phyloP scores from a whole-genome alignment of 2,113 vertebrate genomes.

The Lophochroa leadbeateri region DNA sequence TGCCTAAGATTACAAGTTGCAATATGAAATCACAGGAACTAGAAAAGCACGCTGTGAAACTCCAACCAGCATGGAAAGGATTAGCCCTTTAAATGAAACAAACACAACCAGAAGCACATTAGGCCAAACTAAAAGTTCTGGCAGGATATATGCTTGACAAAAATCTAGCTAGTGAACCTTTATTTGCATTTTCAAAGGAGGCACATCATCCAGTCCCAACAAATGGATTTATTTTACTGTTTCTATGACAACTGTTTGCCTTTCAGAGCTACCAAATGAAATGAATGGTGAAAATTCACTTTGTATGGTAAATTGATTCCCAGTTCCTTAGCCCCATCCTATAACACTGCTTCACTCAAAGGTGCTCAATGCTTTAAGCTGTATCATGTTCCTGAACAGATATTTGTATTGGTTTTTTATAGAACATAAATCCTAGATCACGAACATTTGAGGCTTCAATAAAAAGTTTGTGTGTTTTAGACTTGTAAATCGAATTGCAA shows the following conservation, averaged over 20 bases:
- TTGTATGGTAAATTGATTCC: slow-evolving; percentile 49
- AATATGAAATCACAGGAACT: background rate
- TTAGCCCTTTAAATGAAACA: background rate
- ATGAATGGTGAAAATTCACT: slow-evolving; percentile 52
- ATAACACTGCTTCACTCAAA: background rate
- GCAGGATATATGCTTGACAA: background rate
- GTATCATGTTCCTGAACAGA: slow-evolving; percentile 1
- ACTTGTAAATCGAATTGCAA: background rate
- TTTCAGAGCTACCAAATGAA: slow-evolving; percentile 48
- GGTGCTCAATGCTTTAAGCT: background rate
- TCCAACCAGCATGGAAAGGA: background rate
- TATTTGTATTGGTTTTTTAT: slow-evolving; percentile 28
- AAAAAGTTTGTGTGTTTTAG: background rate
- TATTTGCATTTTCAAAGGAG: slow-evolving; percentile 43
- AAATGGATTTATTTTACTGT: slow-evolving; percentile 70
- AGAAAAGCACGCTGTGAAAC: background rate
- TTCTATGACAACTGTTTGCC: slow-evolving; percentile 76
- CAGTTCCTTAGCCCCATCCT: background rate
- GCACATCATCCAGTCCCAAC: background rate
- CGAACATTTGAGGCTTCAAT: background rate
- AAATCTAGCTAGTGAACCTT: background rate
- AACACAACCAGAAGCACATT: background rate
- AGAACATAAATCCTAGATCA: background rate
- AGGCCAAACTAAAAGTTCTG: background rate
- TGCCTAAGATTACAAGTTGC: background rate